Conservation (phyloP, 2,797 vertebrate genomes). For the Pogonophryne albipinna region DNA sequence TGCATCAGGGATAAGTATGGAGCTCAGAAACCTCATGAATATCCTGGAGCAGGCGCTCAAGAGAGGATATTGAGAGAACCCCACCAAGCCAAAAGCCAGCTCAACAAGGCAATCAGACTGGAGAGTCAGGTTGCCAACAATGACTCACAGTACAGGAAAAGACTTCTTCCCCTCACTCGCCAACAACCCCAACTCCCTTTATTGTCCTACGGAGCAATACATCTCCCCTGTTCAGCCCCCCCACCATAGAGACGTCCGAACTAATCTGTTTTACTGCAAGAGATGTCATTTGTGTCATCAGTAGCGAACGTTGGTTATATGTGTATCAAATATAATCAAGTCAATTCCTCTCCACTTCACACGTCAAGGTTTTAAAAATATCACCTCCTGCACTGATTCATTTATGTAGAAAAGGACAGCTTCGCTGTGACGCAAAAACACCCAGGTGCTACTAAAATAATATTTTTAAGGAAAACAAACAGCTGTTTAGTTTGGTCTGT, state of each 20-base stretch:
- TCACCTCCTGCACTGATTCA: no score
- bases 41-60: conserved; percentile 54
- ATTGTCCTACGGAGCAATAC: conserved; percentile 51
- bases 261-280: conserved; percentile 9
- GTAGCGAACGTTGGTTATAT: conserved; percentile 1
- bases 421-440: conserved; percentile 9
- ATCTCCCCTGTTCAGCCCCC: conserved; percentile 32
- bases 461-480: conserved; percentile 4
- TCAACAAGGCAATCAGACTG: conserved; percentile 75
- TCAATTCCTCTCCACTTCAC: conserved; percentile 6
- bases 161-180: conserved; percentile 55
- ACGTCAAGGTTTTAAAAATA: no score
- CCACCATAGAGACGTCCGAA: conserved; percentile 7
- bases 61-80: conserved; percentile 57
- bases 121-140: conserved; percentile 70
- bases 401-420: neutral
- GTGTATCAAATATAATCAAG: neutral
- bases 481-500: conserved; percentile 8
- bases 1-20: conserved; percentile 26
- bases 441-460: conserved; percentile 21
- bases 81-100: conserved; percentile 70
- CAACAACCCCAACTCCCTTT: conserved; percentile 55
- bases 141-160: conserved; percentile 75
- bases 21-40: conserved; percentile 59
- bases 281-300: conserved; percentile 30